Evolutionary conservation across 2,797 vertebrate species (phyloP).

Genomic region (Iguana delicatissima): DNA sequence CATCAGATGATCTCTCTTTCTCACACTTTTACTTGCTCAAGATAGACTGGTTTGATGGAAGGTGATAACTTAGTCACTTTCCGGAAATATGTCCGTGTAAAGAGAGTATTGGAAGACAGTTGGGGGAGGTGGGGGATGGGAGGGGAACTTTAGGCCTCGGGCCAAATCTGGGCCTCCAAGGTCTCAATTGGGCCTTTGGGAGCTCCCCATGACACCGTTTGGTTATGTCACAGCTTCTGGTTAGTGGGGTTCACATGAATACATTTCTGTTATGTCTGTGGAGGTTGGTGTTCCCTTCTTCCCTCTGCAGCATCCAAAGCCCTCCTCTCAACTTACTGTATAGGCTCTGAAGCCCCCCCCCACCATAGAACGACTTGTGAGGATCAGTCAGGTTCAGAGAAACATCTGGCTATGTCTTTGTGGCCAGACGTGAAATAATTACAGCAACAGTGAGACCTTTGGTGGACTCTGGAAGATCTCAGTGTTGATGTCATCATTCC

Average conservation of each 20-base stretch:
- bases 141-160: not conserved
- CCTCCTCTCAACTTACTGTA: no score
- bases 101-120: not conserved
- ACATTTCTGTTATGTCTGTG: no score
- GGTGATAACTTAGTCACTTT: not conserved
- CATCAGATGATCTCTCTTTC: not conserved
- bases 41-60: accelerated
- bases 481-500: no score
- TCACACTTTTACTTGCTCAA: constrained; percentile 50
- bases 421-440: no score
- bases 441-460: no score
- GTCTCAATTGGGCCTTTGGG: not conserved
- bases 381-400: no score
- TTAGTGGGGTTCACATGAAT: not conserved
- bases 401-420: no score
- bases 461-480: no score
- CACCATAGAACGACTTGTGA: no score
- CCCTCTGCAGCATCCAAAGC: no score
- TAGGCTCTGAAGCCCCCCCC: no score
- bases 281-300: no score
- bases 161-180: not conserved
- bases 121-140: not conserved
- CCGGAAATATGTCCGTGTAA: not conserved
- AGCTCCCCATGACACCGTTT: not conserved
- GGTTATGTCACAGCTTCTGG: not conserved